Conservation (phyloP, 2,888 invertebrate genomes). For the Cantharis nigra region DNA sequence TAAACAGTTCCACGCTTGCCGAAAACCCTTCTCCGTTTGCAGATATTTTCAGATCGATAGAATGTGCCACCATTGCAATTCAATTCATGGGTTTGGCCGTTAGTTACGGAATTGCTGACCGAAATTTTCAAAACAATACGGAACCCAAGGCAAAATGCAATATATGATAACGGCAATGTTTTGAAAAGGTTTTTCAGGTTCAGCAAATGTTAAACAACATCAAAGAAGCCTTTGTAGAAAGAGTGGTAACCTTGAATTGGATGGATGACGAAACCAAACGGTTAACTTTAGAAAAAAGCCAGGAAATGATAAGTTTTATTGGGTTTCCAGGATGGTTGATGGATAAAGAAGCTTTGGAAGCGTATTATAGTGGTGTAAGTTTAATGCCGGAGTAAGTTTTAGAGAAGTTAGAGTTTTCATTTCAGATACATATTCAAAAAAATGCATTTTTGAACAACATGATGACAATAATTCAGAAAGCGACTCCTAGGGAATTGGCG, state of each 20-base stretch:
- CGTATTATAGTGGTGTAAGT: slow-evolving; percentile 69
- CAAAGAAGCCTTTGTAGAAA: slow-evolving; percentile 68
- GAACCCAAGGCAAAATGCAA: slow-evolving; percentile 62
- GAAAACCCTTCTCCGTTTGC: neutral
- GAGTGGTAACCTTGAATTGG: slow-evolving; percentile 71
- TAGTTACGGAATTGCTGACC: slow-evolving; percentile 69
- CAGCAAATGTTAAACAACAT: slow-evolving; percentile 75
- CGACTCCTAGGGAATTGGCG: slow-evolving; percentile 60
- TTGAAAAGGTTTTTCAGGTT: slow-evolving; percentile 56
- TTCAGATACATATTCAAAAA: slow-evolving; percentile 60
- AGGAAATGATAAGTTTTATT: slow-evolving; percentile 74
- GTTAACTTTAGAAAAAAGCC: slow-evolving; percentile 74
- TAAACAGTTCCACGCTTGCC: neutral
- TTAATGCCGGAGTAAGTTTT: neutral
- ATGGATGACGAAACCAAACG: slow-evolving; percentile 77
- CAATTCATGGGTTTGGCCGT: slow-evolving; percentile 78
- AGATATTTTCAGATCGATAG: slow-evolving; percentile 63
- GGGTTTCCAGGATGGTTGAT: slow-evolving; percentile 81
- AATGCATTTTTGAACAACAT: slow-evolving; percentile 71
- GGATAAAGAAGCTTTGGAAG: slow-evolving; percentile 66
- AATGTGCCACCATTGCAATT: slow-evolving; percentile 73
- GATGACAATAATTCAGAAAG: slow-evolving; percentile 65
- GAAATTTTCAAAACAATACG: slow-evolving; percentile 63
- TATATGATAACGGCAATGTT: neutral
- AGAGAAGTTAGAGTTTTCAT: slow-evolving; percentile 19